Evolutionary conservation across 2,797 vertebrate genomes (phyloP), one percentile per base, ranked within the genome.

Genomic region (Pygocentrus nattereri): DNA sequence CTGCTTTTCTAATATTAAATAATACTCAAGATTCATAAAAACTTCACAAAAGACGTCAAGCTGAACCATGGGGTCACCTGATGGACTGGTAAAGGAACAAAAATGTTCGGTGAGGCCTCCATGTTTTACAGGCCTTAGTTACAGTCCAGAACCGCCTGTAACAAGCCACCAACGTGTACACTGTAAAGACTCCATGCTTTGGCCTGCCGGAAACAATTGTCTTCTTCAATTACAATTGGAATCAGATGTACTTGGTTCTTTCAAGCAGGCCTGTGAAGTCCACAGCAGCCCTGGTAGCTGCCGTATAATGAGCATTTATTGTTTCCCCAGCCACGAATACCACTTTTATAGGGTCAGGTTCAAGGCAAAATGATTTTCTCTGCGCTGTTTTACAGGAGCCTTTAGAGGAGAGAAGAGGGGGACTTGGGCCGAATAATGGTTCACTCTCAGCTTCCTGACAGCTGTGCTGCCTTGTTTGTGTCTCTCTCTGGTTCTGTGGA

Each of bases 371-470:
- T 93, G 88, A 92, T 95, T 95, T 92, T 96, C 94, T 94, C 93
- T 73, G 91, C 92, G 92, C 93, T 94, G 93, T 93, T 96, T 94
- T 94, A 95, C 94, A 95, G 93, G 93, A 92, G 94, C 94, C 87
- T 93, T 95, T 91, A 88, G 91, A 94, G 94, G 94, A 93, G 92
- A 92, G 91, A 93, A 91, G 91, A 93, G 81, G 94, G 94, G 95
- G 94, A 94, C 90, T 88, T 92, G 83, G 85, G 88, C 87, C 89
- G 91, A 94, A 91, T 93, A 90, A 95, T 93, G 93, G 94, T 94
- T 97, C 94, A 93, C 96, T 97, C 95, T 95, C 93, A 91, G 94
- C 90, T 93, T 93, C 93, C 94, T 97, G 96, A 97, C 96, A 97
- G 96, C 96, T 96, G 95, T 84, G 92, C 93, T 90, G 94, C 95